A percentile compares a stretch with the other conserved stretches of the same genome.
phyloP scores from a whole-genome alignment of 1,140 invertebrate genomes.

The Melanaphis sacchari region DNA sequence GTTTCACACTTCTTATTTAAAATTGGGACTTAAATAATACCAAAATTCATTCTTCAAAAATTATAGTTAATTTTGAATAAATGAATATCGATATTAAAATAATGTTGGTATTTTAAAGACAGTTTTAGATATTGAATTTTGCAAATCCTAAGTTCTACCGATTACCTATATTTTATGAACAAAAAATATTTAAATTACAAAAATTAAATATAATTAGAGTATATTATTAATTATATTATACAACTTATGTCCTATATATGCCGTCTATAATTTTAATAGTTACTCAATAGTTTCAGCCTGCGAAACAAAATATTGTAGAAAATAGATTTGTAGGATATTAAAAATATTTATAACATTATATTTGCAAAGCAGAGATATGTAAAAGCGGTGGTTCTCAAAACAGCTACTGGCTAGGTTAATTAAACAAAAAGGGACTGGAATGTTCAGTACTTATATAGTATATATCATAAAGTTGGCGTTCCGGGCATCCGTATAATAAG shows the following conservation, averaged over 20 bases:
- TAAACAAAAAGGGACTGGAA: constrained; percentile 33
- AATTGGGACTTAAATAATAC: too few species aligned
- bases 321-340: not conserved
- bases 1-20: too few species aligned
- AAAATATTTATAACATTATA: not conserved
- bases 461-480: constrained; percentile 54
- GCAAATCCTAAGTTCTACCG: too few species aligned
- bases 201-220: too few species aligned
- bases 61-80: too few species aligned
- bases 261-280: not conserved
- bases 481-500: constrained; percentile 50
- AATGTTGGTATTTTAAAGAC: too few species aligned
- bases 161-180: not conserved
- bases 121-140: too few species aligned
- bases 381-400: not conserved
- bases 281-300: not conserved
- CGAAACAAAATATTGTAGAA: not conserved
- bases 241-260: too few species aligned
- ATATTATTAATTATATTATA: too few species aligned
- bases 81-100: too few species aligned
- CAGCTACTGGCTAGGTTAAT: constrained; percentile 31
- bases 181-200: too few species aligned
- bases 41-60: too few species aligned
- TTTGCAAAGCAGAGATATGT: not conserved
- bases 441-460: not conserved